A percentile compares a stretch with the other conserved stretches of the same genome.
These are phyloP conservation scores for Amitus sp. DNA, from an alignment of 2,888 invertebrate genomes.

Conservation along the genomic window DNA sequence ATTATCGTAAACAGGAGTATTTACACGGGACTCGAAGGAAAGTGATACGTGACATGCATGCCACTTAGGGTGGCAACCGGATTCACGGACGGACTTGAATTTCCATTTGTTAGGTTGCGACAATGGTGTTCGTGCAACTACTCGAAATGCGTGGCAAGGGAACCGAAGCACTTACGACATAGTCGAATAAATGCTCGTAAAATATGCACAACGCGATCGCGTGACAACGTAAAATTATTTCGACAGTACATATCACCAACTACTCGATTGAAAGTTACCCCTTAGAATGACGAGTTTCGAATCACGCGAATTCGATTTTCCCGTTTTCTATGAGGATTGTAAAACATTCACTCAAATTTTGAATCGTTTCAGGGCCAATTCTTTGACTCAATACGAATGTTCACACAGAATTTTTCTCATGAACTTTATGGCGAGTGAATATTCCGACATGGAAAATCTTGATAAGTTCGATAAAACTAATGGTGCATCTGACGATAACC, in stretches of 20 bases:
- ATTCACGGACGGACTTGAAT: constrained; percentile 56
- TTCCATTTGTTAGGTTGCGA: constrained; percentile 56
- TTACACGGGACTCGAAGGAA: constrained; percentile 56
- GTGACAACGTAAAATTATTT: constrained; percentile 42
- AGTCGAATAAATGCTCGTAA: constrained; percentile 41
- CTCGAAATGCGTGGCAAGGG: constrained; percentile 48
- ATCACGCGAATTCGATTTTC: neutral
- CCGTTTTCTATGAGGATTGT: no score
- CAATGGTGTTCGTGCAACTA: constrained; percentile 49
- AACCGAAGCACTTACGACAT: constrained; percentile 37
- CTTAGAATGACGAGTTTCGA: neutral
- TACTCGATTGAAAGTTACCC: constrained; percentile 39
- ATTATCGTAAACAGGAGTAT: constrained; percentile 61
- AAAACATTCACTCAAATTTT: no score
- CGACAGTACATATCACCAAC: constrained; percentile 36
- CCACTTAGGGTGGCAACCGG: constrained; percentile 50
- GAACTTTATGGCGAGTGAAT: neutral
- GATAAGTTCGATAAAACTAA: no score
- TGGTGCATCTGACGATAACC: no score
- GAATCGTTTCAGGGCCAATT: neutral
- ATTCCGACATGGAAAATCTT: neutral
- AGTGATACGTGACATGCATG: constrained; percentile 64
- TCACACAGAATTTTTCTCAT: no score
- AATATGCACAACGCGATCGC: constrained; percentile 43
- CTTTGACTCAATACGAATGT: no score